Evolutionary conservation across 2,797 vertebrate species (phyloP), one percentile per base, ranked within the genome.

Genomic region (Linurgus olivaceus): DNA sequence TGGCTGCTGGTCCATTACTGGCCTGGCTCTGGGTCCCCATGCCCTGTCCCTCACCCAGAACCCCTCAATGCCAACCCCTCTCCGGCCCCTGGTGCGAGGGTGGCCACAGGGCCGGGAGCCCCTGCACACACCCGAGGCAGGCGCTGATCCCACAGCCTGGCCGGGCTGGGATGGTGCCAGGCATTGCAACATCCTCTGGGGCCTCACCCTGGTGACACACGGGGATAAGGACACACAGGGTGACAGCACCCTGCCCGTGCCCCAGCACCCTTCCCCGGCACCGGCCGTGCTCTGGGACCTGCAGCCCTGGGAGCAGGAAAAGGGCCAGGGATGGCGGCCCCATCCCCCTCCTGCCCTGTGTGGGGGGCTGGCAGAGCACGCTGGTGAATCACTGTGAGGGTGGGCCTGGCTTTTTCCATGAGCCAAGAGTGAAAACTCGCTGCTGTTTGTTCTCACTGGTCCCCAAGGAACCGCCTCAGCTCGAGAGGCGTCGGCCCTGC

Each of bases 31-130:
- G 10, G 2, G 5, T 71, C 37, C 50, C 42, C 37, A 1, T 0
- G 4, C 50, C 0, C 0, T 0, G 6, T 40, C 37, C 8, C 4
- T 2, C 38, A n/a, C 35, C 17, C n/a, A 4, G 50, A 19, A 20
- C 54, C 33, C 40, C n/a, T 13, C 10, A 2, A 29, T 0, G 0
- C 29, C 48, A 14, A 1, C 26, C 28, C 48, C 29, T 45, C 10
- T 17, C 15, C 0, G 2, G 66, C 8, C 52, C 29, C 52, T 0
- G 2, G 42, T 1, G 12, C 0, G 0, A 38, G 74, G 14, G 50
- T 0, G 2, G 58, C 73, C 4, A 0, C 31, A 3, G 58, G 68
- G 47, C 63, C 3, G 25, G 72, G 51, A 76, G 68, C 42, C 10
- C 5, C 52, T 0, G 3, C 1, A 0, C 51, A 17, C 62, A 10